Conservation (phyloP, 2,113 vertebrate genomes). For the Pongo pygmaeus region DNA sequence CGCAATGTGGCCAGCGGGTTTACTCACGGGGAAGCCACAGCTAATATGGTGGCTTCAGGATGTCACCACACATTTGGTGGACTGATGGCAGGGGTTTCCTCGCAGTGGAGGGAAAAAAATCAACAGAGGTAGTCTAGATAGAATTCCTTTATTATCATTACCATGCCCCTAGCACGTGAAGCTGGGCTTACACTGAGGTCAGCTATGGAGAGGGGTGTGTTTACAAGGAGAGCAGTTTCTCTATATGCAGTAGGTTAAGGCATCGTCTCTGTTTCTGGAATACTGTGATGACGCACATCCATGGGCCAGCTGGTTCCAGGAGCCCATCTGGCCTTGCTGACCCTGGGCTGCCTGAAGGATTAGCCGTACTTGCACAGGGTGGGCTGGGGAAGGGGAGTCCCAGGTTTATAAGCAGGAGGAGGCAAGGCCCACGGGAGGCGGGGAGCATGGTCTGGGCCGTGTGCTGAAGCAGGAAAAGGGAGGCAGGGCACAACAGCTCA, state of each 20-base stretch:
- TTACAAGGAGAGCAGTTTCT: not conserved
- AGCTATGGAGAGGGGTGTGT: not conserved
- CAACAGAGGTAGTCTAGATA: not conserved
- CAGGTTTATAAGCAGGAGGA: not conserved
- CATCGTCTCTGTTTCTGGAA: not conserved
- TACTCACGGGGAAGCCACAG: not conserved
- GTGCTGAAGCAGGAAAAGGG: not conserved
- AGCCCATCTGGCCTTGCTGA: not conserved
- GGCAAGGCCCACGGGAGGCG: rapidly evolving
- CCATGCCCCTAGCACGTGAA: not conserved
- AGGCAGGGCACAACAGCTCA: too few species aligned
- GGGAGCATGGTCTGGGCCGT: too few species aligned
- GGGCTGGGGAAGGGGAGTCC: not conserved
- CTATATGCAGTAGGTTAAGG: not conserved
- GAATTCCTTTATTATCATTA: constrained; percentile 40
- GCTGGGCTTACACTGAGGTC: not conserved
- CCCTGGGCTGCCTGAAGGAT: not conserved
- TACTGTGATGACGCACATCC: not conserved
- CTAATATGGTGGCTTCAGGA: not conserved
- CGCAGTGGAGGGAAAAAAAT: not conserved
- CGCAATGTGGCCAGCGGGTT: not conserved
- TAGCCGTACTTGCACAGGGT: not conserved
- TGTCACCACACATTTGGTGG: not conserved
- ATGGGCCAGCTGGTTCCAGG: not conserved
- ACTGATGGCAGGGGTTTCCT: not conserved